Evolutionary conservation across 2,888 invertebrate species (phyloP).

Genomic region (Frankliniella intonsa): DNA sequence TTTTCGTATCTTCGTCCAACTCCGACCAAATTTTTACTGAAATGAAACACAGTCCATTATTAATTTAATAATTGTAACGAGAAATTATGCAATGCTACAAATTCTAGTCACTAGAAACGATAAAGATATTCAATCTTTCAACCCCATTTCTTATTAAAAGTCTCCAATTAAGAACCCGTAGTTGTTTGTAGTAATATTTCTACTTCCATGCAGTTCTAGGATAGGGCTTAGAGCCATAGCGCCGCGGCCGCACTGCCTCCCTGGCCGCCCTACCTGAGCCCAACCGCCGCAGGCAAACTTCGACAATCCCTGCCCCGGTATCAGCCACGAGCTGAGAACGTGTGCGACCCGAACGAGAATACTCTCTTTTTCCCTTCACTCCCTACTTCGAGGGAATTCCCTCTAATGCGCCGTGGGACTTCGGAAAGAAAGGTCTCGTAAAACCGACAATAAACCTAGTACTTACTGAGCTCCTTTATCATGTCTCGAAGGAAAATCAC

Average conservation of each 20-base stretch:
- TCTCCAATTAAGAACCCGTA: constrained; percentile 20
- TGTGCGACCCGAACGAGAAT: too few relatives aligned
- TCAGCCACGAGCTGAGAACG: too few relatives aligned
- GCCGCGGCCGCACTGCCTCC: constrained; percentile 1
- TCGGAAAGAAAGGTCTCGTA: too few relatives aligned
- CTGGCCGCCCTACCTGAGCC: too few relatives aligned
- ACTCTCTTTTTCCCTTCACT: too few relatives aligned
- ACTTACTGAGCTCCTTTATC: too few relatives aligned
- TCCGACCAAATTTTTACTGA: constrained; percentile 26
- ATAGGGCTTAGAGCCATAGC: constrained; percentile 22
- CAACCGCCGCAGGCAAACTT: too few relatives aligned
- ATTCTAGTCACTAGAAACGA: constrained; percentile 4
- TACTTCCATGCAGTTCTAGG: constrained; percentile 4
- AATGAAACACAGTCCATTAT: constrained; percentile 17
- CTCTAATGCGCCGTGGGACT: too few relatives aligned
- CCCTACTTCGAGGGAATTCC: too few relatives aligned
- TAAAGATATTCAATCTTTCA: constrained; percentile 27
- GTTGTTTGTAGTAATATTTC: constrained; percentile 16
- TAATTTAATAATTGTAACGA: constrained; percentile 15
- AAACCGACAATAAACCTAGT: too few relatives aligned
- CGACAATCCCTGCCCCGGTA: too few relatives aligned
- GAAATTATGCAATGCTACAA: neutral
- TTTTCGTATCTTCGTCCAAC: constrained; percentile 25
- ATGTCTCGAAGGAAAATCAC: too few relatives aligned
- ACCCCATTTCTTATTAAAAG: constrained; percentile 19